phyloP scores from a whole-genome alignment of 2,888 invertebrate species.

The Drosophila bunnanda region DNA sequence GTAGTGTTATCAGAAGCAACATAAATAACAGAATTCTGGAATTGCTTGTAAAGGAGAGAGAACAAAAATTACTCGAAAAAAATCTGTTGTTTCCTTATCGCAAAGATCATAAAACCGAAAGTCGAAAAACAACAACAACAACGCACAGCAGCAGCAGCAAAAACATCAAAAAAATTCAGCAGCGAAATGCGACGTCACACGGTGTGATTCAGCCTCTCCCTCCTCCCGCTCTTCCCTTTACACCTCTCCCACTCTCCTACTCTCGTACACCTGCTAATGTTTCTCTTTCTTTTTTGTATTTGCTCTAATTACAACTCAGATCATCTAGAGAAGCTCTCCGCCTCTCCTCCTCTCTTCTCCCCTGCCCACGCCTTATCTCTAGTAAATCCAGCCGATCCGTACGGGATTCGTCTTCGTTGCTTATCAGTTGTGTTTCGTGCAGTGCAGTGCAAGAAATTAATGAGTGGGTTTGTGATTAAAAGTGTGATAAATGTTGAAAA shows the following conservation, averaged over 20 bases:
- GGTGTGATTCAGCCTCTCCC: conserved; percentile 35
- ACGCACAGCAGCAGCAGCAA: conserved; percentile 14
- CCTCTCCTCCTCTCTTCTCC: not conserved
- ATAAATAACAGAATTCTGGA: conserved; percentile 54
- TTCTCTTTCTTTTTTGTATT: conserved; percentile 34
- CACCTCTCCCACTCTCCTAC: conserved; percentile 25
- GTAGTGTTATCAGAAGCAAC: conserved; percentile 57
- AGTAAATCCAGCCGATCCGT: conserved; percentile 21
- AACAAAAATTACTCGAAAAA: conserved; percentile 3
- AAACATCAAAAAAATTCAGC: conserved; percentile 8
- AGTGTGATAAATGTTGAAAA: not conserved
- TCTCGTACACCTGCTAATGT: conserved; percentile 66
- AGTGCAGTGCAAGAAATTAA: conserved; percentile 17
- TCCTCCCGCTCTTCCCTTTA: conserved; percentile 23
- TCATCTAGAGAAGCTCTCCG: conserved; percentile 35
- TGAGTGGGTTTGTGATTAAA: not conserved
- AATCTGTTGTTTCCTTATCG: conserved; percentile 37
- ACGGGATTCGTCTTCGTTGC: conserved; percentile 9
- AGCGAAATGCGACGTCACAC: conserved; percentile 34
- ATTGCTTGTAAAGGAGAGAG: conserved; percentile 1
- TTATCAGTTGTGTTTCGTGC: conserved; percentile 31
- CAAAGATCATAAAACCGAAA: conserved; percentile 41
- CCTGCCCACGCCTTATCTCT: conserved; percentile 26
- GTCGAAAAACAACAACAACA: conserved; percentile 20
- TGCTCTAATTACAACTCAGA: conserved; percentile 61